Evolutionary conservation across 1,140 invertebrate genomes (phyloP).

Genomic region (Atta cephalotes): DNA sequence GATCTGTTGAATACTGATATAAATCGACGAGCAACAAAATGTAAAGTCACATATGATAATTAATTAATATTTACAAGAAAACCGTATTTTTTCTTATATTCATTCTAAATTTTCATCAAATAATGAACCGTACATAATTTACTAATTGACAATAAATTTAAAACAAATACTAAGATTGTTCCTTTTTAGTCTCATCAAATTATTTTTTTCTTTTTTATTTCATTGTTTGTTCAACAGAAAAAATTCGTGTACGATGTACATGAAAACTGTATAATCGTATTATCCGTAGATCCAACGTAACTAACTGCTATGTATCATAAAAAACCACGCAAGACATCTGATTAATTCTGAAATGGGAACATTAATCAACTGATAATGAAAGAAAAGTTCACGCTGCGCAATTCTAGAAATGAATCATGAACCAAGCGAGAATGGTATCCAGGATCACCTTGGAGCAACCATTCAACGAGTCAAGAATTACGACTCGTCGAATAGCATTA

Average conservation of each 20-base stretch:
- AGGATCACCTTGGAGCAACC: slow-evolving; percentile 37
- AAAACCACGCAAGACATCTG: not conserved
- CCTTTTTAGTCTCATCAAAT: not conserved
- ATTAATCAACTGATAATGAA: slow-evolving; percentile 40
- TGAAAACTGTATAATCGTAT: not conserved
- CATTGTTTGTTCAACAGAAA: not conserved
- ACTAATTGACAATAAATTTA: not conserved
- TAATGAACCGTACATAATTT: not conserved
- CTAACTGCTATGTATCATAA: not conserved
- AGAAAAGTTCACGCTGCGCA: slow-evolving; percentile 27
- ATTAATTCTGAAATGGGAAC: not conserved
- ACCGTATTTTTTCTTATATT: not conserved
- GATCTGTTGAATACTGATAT: not conserved
- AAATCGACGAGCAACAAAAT: not conserved
- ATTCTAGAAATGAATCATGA: slow-evolving; percentile 30
- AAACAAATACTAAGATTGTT: not conserved
- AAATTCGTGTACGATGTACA: not conserved
- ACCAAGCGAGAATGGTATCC: not conserved
- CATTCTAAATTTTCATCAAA: not conserved
- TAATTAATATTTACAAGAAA: not conserved
- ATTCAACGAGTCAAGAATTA: slow-evolving; percentile 14
- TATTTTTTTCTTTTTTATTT: not conserved
- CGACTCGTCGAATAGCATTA: slow-evolving; percentile 30
- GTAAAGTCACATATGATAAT: not conserved
- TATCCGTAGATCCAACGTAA: not conserved